Conservation (phyloP, 2,888 invertebrate species). For the Scaeva pyrastri region DNA sequence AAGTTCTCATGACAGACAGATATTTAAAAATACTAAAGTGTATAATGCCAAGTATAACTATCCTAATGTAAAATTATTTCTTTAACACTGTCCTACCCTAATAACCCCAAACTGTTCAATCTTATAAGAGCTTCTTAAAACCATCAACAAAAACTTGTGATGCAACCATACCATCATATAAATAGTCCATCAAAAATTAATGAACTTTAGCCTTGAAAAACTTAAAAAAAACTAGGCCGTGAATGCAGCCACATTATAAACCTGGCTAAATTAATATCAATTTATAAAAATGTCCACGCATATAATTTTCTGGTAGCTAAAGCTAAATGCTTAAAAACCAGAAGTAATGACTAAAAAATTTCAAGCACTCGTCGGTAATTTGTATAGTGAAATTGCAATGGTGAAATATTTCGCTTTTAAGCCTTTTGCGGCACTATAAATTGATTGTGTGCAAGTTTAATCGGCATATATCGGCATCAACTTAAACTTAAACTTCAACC, state of each 20-base stretch:
- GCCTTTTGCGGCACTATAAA: constrained; percentile 39
- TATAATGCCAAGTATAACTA: too few species aligned
- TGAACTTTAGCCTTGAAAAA: constrained; percentile 36
- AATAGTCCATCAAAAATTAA: constrained; percentile 4
- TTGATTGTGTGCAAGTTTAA: constrained; percentile 52
- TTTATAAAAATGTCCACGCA: constrained; percentile 53
- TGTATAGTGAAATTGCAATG: constrained; percentile 48
- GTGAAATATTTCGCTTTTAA: constrained; percentile 40
- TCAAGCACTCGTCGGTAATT: constrained; percentile 62
- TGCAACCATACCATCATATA: too few species aligned
- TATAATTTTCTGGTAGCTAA: constrained; percentile 56
- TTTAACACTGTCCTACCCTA: too few species aligned
- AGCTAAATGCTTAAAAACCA: constrained; percentile 38
- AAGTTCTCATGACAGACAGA: too few species aligned
- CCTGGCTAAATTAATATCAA: constrained; percentile 16
- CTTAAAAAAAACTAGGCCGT: neutral
- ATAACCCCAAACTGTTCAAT: too few species aligned
- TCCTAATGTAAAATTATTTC: too few species aligned
- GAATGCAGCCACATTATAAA: neutral
- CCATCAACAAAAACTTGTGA: neutral
- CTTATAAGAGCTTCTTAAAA: too few species aligned
- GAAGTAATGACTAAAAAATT: constrained; percentile 60
- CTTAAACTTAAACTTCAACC: too few species aligned
- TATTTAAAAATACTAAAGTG: too few species aligned
- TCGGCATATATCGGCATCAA: constrained; percentile 34